These are phyloP conservation scores for Cydia fagiglandana DNA, from an alignment of 1,140 invertebrate genomes.

Conservation along the genomic window DNA sequence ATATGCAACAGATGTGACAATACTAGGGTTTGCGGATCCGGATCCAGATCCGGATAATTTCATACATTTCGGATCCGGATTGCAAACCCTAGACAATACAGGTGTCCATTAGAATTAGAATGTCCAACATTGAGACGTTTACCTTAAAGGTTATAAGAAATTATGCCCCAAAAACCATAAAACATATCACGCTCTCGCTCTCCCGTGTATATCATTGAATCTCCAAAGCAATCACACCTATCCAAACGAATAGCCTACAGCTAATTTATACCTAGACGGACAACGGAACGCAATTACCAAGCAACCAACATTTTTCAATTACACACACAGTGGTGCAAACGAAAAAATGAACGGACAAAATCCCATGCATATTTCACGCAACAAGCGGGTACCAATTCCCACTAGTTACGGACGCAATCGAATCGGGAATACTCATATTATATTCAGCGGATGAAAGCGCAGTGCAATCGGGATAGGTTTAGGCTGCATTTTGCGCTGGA, in stretches of 20 bases:
- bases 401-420: conserved; percentile 56
- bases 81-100: too few species aligned
- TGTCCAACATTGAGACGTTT: too few species aligned
- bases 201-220: background rate
- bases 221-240: background rate
- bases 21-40: too few species aligned
- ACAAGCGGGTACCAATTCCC: conserved; percentile 63
- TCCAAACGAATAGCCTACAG: background rate
- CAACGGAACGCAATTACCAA: background rate
- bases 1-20: too few species aligned
- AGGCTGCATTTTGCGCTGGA: conserved; percentile 53
- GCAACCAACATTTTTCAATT: conserved; percentile 60
- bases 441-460: conserved; percentile 62
- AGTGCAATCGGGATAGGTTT: conserved; percentile 60
- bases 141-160: too few species aligned
- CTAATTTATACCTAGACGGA: background rate
- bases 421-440: conserved; percentile 58
- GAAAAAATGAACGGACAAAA: conserved; percentile 67
- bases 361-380: conserved; percentile 67
- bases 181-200: background rate
- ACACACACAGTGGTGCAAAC: conserved; percentile 50
- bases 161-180: background rate
- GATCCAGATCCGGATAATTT: too few species aligned
- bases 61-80: too few species aligned
- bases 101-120: too few species aligned